These are phyloP conservation scores for Chrysogorgia sp. DNA, from an alignment of 92 coral and sea anemone species.

Conservation along the genomic window DNA sequence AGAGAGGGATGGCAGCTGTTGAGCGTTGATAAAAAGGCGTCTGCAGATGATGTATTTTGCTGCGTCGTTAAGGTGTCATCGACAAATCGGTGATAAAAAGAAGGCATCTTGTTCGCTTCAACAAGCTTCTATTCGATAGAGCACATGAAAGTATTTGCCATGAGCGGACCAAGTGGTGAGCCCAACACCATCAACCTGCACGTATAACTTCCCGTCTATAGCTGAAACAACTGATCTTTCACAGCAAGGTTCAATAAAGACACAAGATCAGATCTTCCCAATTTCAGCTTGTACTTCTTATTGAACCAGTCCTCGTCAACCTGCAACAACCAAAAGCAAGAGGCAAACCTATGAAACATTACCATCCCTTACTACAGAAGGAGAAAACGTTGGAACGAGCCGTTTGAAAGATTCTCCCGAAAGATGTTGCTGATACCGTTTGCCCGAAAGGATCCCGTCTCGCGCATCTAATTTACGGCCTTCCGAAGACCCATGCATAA, in stretches of 20 bases:
- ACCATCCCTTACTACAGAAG: conserved; percentile 6
- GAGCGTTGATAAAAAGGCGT: too few relatives aligned
- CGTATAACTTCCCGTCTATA: conserved; percentile 17
- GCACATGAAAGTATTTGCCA: conserved; percentile 15
- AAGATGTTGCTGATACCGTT: not conserved
- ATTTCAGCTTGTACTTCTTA: not conserved
- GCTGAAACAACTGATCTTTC: conserved; percentile 4
- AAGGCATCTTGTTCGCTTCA: not conserved
- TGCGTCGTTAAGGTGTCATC: too few relatives aligned
- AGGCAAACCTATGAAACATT: conserved; percentile 21
- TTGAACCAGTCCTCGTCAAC: not conserved
- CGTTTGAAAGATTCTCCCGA: not conserved
- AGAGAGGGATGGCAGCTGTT: too few relatives aligned
- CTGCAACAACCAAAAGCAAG: conserved; percentile 12
- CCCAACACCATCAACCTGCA: conserved; percentile 20
- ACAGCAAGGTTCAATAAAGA: not conserved
- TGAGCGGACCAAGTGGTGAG: not conserved
- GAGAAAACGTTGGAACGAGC: not conserved
- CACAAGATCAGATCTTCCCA: not conserved
- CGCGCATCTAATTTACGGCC: conserved; percentile 26
- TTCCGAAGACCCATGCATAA: conserved; percentile 20
- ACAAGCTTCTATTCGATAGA: not conserved
- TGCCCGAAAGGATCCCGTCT: conserved; percentile 20
- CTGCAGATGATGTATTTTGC: too few relatives aligned
- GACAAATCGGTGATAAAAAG: conserved; percentile 4